These are phyloP conservation scores for Siniperca obscura DNA, from an alignment of 2,797 vertebrate genomes.

Conservation along the genomic window DNA sequence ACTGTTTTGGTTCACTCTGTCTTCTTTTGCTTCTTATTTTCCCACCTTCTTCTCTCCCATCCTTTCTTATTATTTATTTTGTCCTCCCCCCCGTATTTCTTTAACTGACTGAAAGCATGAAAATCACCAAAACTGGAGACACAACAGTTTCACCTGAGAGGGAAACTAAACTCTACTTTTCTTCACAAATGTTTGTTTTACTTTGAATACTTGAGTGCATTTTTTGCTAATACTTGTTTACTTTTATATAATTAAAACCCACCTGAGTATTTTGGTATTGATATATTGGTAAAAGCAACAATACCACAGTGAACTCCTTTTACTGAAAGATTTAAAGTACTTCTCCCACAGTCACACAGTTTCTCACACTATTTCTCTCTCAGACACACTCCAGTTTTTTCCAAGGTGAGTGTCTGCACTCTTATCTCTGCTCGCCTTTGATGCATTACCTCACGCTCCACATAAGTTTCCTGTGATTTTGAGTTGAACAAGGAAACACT, in stretches of 20 bases:
- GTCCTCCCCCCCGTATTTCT: not conserved
- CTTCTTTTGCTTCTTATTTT: not conserved
- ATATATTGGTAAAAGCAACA: not conserved
- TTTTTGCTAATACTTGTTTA: not conserved
- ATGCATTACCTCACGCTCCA: constrained; percentile 51
- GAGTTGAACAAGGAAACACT: constrained; percentile 11
- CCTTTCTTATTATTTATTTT: not conserved
- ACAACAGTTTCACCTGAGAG: not conserved
- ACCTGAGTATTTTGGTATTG: not conserved
- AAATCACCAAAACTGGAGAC: not conserved
- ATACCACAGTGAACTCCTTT: not conserved
- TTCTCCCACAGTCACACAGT: not conserved
- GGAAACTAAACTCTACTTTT: not conserved
- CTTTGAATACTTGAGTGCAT: not conserved
- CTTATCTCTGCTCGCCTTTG: constrained; percentile 51
- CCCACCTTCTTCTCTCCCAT: not conserved
- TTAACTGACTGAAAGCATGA: not conserved
- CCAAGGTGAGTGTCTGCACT: not conserved
- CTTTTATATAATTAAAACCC: not conserved
- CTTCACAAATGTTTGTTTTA: not conserved
- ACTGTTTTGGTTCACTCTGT: too few species aligned
- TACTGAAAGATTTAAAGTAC: not conserved
- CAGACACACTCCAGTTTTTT: constrained; percentile 41
- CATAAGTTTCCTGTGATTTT: constrained; percentile 38
- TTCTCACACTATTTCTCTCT: constrained; percentile 2